Conservation (phyloP, 1,140 invertebrate genomes). For the Drosophila burlai region DNA sequence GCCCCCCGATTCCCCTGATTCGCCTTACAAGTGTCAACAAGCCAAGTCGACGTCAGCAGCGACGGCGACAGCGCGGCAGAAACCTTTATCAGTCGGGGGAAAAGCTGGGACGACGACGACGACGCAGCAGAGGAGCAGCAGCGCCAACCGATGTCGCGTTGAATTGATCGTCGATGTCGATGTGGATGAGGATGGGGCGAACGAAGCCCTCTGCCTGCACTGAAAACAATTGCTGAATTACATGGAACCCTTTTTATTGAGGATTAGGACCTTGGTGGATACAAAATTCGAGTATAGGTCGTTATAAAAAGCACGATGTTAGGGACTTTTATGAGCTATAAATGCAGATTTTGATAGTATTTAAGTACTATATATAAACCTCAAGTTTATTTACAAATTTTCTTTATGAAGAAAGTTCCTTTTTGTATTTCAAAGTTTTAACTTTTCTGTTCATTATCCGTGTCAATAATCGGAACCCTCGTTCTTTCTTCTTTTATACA, state of each 20-base stretch:
- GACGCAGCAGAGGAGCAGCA: background rate
- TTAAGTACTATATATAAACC: too few relatives aligned
- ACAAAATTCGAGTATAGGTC: background rate
- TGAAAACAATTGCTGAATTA: background rate
- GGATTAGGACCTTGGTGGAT: background rate
- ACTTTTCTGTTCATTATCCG: too few relatives aligned
- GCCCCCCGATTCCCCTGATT: background rate
- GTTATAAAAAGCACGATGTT: background rate
- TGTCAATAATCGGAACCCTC: too few relatives aligned
- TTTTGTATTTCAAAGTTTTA: background rate
- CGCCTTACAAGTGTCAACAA: conserved; percentile 57
- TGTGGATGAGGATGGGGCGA: background rate
- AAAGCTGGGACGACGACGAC: conserved; percentile 8
- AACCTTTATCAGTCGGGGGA: conserved; percentile 63
- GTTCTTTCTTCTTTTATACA: background rate
- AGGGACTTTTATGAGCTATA: too few relatives aligned
- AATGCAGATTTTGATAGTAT: too few relatives aligned
- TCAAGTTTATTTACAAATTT: too few relatives aligned
- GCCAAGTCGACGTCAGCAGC: conserved; percentile 23
- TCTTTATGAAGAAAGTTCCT: too few relatives aligned
- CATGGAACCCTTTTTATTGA: background rate
- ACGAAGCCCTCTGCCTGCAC: conserved; percentile 6
- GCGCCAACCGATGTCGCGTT: conserved; percentile 47
- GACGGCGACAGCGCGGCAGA: background rate
- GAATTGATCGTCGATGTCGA: conserved; percentile 66